Evolutionary conservation across 2,797 vertebrate genomes (phyloP).

Genomic region (Eupleurogrammus muticus): DNA sequence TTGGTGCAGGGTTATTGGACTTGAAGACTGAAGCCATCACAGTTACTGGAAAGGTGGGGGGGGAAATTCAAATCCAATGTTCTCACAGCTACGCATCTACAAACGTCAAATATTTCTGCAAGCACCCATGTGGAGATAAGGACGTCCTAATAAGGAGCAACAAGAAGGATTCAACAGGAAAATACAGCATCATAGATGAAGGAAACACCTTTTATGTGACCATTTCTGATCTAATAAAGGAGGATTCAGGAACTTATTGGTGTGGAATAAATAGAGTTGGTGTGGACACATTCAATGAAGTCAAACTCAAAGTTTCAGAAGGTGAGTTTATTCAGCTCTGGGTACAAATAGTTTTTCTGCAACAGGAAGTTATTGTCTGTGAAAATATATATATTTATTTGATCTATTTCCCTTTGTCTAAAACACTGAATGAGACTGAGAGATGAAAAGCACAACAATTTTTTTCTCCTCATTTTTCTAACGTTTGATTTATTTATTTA

Average conservation of each 20-base stretch:
- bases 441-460: no score
- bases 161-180: background rate
- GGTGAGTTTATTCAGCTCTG: constrained; percentile 48
- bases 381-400: constrained; percentile 11
- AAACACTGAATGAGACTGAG: constrained; percentile 1
- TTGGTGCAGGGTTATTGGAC: constrained; percentile 39
- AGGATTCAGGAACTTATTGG: no score
- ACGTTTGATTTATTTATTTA: no score
- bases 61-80: constrained; percentile 31
- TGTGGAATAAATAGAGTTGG: no score
- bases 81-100: constrained; percentile 24
- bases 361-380: background rate
- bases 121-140: background rate
- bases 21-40: constrained; percentile 1
- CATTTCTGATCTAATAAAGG: no score
- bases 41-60: constrained; percentile 22
- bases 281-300: no score
- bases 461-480: constrained; percentile 9
- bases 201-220: constrained; percentile 66
- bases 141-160: constrained; percentile 46
- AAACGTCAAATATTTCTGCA: constrained; percentile 75
- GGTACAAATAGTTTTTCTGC: background rate
- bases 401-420: no score
- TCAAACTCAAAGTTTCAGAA: background rate
- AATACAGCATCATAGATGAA: constrained; percentile 44